Evolutionary conservation across 2,888 invertebrate genomes (phyloP), one percentile per base, ranked within the genome.

Genomic region (Melangyna quadrimaculata): DNA sequence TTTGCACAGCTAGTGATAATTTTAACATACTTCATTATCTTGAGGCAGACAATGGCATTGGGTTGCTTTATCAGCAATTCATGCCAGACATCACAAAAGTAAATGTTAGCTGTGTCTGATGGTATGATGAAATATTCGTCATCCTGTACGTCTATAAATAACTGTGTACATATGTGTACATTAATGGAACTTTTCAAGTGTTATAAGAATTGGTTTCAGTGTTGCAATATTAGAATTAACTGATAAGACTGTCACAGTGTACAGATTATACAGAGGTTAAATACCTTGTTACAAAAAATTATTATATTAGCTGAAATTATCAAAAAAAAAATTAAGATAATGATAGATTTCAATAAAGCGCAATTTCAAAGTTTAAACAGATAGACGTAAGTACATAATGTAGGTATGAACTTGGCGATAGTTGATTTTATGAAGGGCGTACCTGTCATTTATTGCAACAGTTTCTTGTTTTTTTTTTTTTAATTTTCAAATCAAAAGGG

Each of bases 21-120:
- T 59, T 59, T 22, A 59, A 59, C 59, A 35, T 57, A 14, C 8
- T 1, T 51, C 14, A 59, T 35, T 59, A 59, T 59, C 59, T 59
- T 59, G 35, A 59, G 59, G 35, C 59, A 59, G 59, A 59, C 59
- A 59, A 59, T 59, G 59, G 22, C 59, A 59, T 59, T 59, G 35
- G 35, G 19, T 3, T 8, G 32, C 57, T 12, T 35, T 59, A 59
- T 59, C 59, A 59, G 35, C 35, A 35, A 22, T 35, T 59, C 22
- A 59, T 59, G 59, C 17, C 59, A 59, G 59, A 59, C 35, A 59
- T 32, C 35, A 19, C 19, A 35, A 59, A 37, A 32, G 5, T 32
- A 19, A 57, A 59, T 59, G 14, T 22, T 37, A 22, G 35, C 35
- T 59, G 35, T 35, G 14, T 24, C n/a, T 24, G n/a, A 3, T 8